Evolutionary conservation across 2,888 invertebrate genomes (phyloP), one percentile per base, ranked within the genome.

Genomic region (Ornithoptera alexandrae): DNA sequence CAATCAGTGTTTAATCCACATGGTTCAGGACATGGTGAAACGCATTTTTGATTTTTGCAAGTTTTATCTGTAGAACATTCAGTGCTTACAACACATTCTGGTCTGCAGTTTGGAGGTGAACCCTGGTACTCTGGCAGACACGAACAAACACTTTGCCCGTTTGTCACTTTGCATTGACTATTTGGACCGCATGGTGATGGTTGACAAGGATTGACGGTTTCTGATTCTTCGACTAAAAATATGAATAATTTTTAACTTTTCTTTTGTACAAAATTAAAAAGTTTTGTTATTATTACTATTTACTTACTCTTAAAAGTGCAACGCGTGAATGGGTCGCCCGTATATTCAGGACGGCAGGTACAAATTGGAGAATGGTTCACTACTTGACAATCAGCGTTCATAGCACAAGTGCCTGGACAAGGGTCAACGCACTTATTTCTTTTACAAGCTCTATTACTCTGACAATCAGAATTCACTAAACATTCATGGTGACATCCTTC

Each of bases 401-500:
- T 91, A 17, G 96, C 96, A 85, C 97, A 97, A 39, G 95, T 95
- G 71, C 96, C 96, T 12, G 95, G 95, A 78, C 97, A 97, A 30
- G 97, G 96, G 84, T 97, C 95, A 71, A 93, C 91, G 80, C 97
- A 97, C 86, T 96, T 96, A 79, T 95, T 95, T 79, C 94, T 94
- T 15, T 95, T 93, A 79, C 96, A 96, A 7, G 96, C 95, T 79
- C 88, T 94, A 75, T 94, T 94, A 65, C 95, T 94, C 0, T 95
- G 87, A 82, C 96, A 96, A 79, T 96, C 96, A 0, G 95, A 94
- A 83, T 95, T 96, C 0, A 95, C 87, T 6, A 94, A 88, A 81
- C 96, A 96, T 89, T 96, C 96, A 36, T 96, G 96, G 71, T 95
- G 93, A 80, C 96, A 96, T 60, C 94, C 95, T 86, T 95, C 95